phyloP scores from a whole-genome alignment of 2,113 vertebrate species.

The Brachypodius melanocephalos region DNA sequence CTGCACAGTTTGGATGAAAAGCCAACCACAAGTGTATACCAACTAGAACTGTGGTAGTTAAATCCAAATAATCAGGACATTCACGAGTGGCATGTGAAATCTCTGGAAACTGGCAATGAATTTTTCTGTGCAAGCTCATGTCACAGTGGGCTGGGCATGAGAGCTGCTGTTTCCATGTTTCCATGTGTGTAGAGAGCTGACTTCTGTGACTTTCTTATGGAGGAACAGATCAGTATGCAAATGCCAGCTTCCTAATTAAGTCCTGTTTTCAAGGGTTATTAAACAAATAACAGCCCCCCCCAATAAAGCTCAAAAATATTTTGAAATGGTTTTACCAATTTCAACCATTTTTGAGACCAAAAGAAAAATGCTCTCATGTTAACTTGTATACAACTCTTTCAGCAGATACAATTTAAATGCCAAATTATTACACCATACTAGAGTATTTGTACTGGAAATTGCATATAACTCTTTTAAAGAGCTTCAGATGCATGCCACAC shows the following conservation, averaged over 20 bases:
- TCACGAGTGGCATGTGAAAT: background rate
- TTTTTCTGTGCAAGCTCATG: background rate
- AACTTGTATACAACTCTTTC: conserved; percentile 19
- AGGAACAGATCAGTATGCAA: background rate
- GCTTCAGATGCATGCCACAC: background rate
- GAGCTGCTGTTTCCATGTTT: background rate
- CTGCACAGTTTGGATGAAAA: background rate
- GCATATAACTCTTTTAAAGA: background rate
- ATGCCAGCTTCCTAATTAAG: background rate
- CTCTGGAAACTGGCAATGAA: background rate
- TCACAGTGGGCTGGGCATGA: background rate
- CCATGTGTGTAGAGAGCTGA: background rate
- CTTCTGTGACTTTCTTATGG: background rate
- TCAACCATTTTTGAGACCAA: background rate
- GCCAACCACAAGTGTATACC: background rate
- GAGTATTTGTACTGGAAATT: conserved; percentile 28
- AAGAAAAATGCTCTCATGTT: background rate
- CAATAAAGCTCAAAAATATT: background rate
- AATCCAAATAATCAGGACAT: background rate
- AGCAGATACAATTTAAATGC: conserved; percentile 23
- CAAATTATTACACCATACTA: background rate
- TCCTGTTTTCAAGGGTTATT: background rate
- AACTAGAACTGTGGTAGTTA: background rate
- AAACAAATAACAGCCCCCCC: background rate
- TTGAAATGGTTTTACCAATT: background rate